Evolutionary conservation across 1,140 invertebrate species (phyloP).

Genomic region (Solenopsis fugax): DNA sequence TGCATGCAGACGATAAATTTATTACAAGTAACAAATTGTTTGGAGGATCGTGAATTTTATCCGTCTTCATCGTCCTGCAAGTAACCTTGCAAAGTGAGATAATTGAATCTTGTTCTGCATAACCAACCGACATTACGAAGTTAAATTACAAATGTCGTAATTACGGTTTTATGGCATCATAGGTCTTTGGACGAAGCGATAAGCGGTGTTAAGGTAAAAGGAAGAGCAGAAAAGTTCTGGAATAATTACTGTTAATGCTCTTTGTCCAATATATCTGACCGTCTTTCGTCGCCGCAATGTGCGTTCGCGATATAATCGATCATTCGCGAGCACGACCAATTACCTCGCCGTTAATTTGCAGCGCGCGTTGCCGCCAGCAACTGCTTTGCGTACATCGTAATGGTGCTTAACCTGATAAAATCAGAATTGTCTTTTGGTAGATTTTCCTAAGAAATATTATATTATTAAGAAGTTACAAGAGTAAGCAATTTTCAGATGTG

Average conservation of each 20-base stretch:
- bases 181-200: background rate
- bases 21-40: background rate
- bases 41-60: slow-evolving; percentile 7
- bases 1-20: background rate
- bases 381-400: background rate
- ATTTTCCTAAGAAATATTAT: background rate
- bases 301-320: slow-evolving; percentile 42
- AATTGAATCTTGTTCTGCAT: slow-evolving; percentile 1
- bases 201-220: background rate
- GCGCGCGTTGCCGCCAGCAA: background rate
- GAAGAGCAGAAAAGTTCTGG: background rate
- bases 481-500: background rate
- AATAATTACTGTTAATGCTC: slow-evolving; percentile 39
- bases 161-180: slow-evolving; percentile 16
- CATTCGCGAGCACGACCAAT: slow-evolving; percentile 25
- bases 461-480: background rate
- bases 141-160: background rate
- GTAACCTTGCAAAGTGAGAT: background rate
- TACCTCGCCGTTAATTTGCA: slow-evolving; percentile 31
- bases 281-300: background rate
- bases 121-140: slow-evolving; percentile 3
- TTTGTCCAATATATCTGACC: slow-evolving; percentile 20
- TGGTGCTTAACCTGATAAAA: background rate
- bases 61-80: background rate
- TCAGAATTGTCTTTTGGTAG: background rate